Base-by-base conservation (phyloP, 1,140 invertebrate genomes). In the Drosophila pandora region DNA sequence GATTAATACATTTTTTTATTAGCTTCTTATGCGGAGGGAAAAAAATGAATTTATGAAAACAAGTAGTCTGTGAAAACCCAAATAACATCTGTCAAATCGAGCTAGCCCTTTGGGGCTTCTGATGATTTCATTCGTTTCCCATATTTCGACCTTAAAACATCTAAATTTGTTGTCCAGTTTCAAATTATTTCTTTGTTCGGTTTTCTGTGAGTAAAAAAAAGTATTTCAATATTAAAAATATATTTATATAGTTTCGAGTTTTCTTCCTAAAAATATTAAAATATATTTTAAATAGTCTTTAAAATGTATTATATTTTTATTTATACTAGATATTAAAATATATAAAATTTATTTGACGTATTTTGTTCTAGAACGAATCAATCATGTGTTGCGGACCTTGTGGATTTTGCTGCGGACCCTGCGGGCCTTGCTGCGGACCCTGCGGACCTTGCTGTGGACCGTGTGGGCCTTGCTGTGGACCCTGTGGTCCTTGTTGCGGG, bases 341-440 rank as follows among this genome's bases (percentile, higher is more conserved):
- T 17, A 17, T 17, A 17, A 0, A 9, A 9, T n/a, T 13, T 4
- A 9, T 12, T n/a, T 43, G 17, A 10, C 0, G 2, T 23, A 28
- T 25, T 49, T 22, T 47, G 0, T n/a, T 5, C n/a, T 41, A 30
- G 10, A 30, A 52, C 59, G 47, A 8, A 63, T 43, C 17, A n/a
- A 64, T 34, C 47, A 64, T 64, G 63, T 50, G 63, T n/a, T 63
- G 63, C 25, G 57, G 62, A 65, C 56, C 62, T 21, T 63, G 61
- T 5, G 8, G 22, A 9, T 23, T 55, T 3, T 64, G 57, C 21
- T 59, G 62, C 9, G 45, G 59, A 8, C 62, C 58, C 3, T 67
- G 63, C 8, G 55, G 54, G 2, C 54, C 54, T 2, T 56, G 54
- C 37, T 45, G 62, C 41, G 62, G 57, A 9, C 57, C 57, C 9